phyloP scores from a whole-genome alignment of 2,888 invertebrate genomes.

The Hymenopus coronatus region DNA sequence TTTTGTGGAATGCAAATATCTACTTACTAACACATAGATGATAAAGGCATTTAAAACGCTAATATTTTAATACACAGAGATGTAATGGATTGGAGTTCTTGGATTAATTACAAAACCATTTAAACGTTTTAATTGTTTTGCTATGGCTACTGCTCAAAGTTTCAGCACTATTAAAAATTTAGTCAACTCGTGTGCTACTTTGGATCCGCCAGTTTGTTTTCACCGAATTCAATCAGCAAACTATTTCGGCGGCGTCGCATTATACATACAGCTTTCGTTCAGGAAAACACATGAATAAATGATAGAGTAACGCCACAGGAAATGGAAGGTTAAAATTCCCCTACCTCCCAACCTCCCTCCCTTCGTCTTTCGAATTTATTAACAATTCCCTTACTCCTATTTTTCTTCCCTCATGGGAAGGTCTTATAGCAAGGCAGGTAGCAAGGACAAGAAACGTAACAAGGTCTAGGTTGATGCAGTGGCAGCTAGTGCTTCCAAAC shows the following conservation, averaged over 20 bases:
- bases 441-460: not conserved
- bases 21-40: no score
- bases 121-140: no score
- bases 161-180: no score
- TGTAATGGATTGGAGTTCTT: no score
- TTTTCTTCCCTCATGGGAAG: not conserved
- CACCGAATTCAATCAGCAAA: not conserved
- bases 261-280: not conserved
- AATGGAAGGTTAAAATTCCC: constrained; percentile 5
- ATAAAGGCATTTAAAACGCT: no score
- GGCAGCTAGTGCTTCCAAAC: not conserved
- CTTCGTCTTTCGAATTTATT: not conserved
- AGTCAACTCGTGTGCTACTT: no score
- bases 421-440: not conserved
- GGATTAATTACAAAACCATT: no score
- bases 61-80: no score
- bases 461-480: not conserved
- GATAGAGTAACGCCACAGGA: constrained; percentile 18
- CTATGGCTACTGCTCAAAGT: no score
- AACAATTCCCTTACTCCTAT: not conserved
- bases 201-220: no score
- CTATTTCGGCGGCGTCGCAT: not conserved
- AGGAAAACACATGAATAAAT: constrained; percentile 14
- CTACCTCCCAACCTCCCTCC: not conserved
- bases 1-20: no score